phyloP scores from a whole-genome alignment of 2,113 vertebrate genomes.

The Calcarius ornatus region DNA sequence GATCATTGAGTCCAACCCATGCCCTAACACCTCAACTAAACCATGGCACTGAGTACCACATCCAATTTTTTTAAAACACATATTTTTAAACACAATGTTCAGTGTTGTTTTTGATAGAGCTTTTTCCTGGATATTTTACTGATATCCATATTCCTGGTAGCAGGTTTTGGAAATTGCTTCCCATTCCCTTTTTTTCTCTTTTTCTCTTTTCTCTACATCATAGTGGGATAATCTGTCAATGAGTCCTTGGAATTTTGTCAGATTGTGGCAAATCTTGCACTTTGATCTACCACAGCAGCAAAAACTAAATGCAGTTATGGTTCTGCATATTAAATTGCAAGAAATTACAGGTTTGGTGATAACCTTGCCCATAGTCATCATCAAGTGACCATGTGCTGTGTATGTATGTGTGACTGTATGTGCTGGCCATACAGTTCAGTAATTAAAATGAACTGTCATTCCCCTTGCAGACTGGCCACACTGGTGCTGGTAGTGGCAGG shows the following conservation, averaged over 20 bases:
- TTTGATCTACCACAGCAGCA: neutral
- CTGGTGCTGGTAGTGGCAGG: neutral
- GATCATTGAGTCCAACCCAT: neutral
- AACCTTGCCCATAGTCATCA: neutral
- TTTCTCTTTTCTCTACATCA: neutral
- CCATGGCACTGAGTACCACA: neutral
- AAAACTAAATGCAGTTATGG: neutral
- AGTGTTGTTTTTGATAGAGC: neutral
- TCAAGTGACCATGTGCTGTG: neutral
- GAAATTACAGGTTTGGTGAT: neutral
- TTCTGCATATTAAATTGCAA: neutral
- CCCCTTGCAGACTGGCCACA: neutral
- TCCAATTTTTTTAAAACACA: neutral
- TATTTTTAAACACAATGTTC: neutral
- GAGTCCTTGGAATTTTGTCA: neutral
- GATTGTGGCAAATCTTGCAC: neutral
- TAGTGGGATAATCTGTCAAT: neutral
- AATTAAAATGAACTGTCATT: neutral
- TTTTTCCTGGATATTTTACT: neutral
- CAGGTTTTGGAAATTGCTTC: neutral
- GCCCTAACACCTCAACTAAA: neutral
- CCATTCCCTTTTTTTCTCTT: neutral
- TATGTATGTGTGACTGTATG: neutral
- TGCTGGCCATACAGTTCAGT: fast-evolving
- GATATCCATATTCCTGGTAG: neutral